phyloP scores from a whole-genome alignment of 2,797 vertebrate genomes.

The Enteromius trimaculatus region DNA sequence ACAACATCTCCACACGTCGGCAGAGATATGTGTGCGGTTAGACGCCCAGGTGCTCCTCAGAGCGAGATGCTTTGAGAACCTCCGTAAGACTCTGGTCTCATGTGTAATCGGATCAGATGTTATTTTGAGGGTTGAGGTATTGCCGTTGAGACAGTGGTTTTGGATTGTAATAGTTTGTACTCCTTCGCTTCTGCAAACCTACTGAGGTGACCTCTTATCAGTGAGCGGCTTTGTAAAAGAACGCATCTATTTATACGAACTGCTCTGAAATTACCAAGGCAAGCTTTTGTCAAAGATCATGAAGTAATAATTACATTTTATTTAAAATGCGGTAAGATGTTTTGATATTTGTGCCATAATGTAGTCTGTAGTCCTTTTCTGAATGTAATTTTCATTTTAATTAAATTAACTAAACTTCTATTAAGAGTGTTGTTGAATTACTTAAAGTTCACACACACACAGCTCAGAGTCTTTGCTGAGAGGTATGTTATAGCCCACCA shows the following conservation, averaged over 20 bases:
- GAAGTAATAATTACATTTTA: conserved; percentile 12
- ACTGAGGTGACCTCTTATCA: conserved; percentile 39
- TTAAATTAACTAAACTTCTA: conserved; percentile 4
- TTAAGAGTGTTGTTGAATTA: background rate
- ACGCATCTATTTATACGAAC: conserved; percentile 6
- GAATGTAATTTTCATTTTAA: background rate
- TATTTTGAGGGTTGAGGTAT: conserved; percentile 45
- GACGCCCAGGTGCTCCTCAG: conserved; percentile 59
- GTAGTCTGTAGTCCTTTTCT: conserved; percentile 4
- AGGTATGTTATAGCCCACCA: background rate
- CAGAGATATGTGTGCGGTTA: conserved; percentile 56
- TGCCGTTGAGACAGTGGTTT: conserved; percentile 60
- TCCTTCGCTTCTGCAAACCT: conserved; percentile 7
- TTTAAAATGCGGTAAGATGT: background rate
- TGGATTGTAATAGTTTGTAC: conserved; percentile 32
- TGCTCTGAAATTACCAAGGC: background rate
- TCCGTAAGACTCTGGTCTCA: conserved; percentile 73
- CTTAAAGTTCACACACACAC: background rate
- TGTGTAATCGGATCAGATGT: conserved; percentile 71
- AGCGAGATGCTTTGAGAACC: conserved; percentile 75
- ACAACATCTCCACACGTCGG: conserved; percentile 40
- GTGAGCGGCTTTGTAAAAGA: conserved; percentile 10
- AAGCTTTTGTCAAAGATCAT: background rate
- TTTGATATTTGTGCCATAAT: background rate
- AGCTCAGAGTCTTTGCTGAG: background rate